Evolutionary conservation across 2,797 vertebrate species (phyloP), one percentile per base, ranked within the genome.

Genomic region (Hydrophis major): DNA sequence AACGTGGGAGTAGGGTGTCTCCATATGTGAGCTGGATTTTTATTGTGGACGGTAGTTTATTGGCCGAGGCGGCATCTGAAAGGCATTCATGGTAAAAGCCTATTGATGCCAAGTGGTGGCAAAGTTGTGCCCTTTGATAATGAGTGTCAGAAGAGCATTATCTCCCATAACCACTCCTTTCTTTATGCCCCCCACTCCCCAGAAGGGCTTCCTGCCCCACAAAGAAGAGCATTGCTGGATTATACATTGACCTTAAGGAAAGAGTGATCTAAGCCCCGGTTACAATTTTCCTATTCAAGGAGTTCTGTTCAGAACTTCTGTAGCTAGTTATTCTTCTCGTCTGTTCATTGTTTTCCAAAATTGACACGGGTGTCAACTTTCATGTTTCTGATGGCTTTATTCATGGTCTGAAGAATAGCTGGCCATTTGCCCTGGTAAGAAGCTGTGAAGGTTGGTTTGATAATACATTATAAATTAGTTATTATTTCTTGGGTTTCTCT

Each of bases 261-360:
- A 92, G 42, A 74, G 55, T 32, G 88, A 89, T 91, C 56, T 28
- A 83, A 95, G 27, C 83, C 2, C 28, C 7, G 10, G 88, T 27
- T 91, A 88, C 2, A 86, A 83, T 92, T 89, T 95, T 94, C 63
- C 91, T 69, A 0, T 91, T 63, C 88, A 92, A n/a, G 0, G 0
- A 89, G 1, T 91, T 69, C 91, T 47, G 91, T 93, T 10, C 87
- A 61, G 59, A 53, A 78, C n/a, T 14, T 94, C 61, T 89, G 93
- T 93, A 89, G 94, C 61, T 91, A 14, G 32, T 92, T 94, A 95
- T 28, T 93, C 6, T 91, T 90, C 86, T 92, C 91, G 90, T 90
- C 61, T 91, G 4, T 93, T 95, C 0, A 0, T 87, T 90, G 53
- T 28, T 90, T 91, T 78, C 12, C 94, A 12, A 92, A 90, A 86